A percentile compares a stretch with the other conserved stretches of the same genome.
Evolutionary conservation across 2,113 vertebrate genomes (phyloP).

Genomic region (Nansenia antarctica): DNA sequence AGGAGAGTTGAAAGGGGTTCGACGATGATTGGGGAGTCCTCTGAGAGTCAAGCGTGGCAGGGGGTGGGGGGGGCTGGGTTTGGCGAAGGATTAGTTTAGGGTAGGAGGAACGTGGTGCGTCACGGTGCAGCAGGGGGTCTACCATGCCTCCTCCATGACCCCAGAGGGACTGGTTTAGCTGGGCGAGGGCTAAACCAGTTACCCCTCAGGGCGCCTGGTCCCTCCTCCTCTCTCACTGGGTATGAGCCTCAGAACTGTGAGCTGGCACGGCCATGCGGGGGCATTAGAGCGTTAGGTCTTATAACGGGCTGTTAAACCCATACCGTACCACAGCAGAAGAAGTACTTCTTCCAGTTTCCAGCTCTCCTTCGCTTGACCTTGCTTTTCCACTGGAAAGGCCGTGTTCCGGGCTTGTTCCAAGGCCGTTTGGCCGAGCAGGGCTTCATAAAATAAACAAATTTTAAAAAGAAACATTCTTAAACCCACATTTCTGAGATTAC

Average conservation of each 20-base stretch:
- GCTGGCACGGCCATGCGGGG: neutral
- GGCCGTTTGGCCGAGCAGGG: neutral
- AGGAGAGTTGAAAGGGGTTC: neutral
- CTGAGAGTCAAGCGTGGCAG: neutral
- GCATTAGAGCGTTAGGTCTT: neutral
- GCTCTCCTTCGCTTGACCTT: constrained; percentile 1
- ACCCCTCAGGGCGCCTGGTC: neutral
- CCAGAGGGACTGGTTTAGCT: neutral
- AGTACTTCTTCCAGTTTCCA: neutral
- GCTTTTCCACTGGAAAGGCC: constrained; percentile 8
- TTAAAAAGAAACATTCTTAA: too few species aligned
- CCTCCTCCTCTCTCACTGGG: neutral
- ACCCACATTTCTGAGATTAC: too few species aligned
- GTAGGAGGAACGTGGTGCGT: neutral
- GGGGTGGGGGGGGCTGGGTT: too few species aligned
- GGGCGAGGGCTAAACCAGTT: neutral
- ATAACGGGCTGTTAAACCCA: neutral
- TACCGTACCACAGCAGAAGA: neutral
- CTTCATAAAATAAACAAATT: neutral
- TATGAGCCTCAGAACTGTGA: neutral
- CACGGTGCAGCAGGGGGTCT: neutral
- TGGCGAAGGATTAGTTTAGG: neutral
- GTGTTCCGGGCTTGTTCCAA: constrained; percentile 17
- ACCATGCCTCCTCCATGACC: neutral
- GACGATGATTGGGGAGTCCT: neutral